phyloP scores from a whole-genome alignment of 2,113 vertebrate species.

The Petrocephalus microphthalmus region DNA sequence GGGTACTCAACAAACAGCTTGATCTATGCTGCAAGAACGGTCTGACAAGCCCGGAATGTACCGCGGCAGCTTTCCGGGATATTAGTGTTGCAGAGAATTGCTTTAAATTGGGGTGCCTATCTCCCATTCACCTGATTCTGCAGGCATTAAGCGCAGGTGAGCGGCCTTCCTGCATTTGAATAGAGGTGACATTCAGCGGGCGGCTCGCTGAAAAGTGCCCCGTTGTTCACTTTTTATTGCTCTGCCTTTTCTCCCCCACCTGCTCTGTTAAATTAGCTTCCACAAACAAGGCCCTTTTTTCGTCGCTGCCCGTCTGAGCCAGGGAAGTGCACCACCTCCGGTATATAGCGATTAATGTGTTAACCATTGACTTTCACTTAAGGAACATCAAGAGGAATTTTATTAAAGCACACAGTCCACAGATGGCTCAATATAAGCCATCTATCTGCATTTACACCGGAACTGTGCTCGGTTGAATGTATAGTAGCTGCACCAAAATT shows the following conservation, averaged over 20 bases:
- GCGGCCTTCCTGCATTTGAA: background rate
- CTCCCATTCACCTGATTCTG: background rate
- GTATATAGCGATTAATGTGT: background rate
- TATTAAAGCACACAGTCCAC: background rate
- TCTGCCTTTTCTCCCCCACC: constrained; percentile 2
- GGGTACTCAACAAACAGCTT: background rate
- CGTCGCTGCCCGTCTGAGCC: background rate
- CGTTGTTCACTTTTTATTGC: constrained; percentile 13
- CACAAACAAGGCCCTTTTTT: background rate
- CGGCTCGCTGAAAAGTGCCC: constrained; percentile 9
- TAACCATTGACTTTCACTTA: background rate
- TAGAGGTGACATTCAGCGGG: constrained; percentile 29
- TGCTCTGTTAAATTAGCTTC: constrained; percentile 8
- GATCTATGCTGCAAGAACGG: background rate
- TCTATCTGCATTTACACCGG: background rate
- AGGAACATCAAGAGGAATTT: background rate
- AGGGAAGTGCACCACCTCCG: background rate
- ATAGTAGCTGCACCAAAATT: background rate
- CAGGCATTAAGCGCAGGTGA: background rate
- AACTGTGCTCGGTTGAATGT: background rate
- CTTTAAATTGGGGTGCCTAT: background rate
- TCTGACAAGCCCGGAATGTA: background rate
- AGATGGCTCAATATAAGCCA: background rate
- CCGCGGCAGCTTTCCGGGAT: background rate
- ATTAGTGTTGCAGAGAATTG: background rate